A percentile compares a stretch with the other conserved stretches of the same genome.
phyloP scores from a whole-genome alignment of 2,797 vertebrate species.

The Sus cebifrons region DNA sequence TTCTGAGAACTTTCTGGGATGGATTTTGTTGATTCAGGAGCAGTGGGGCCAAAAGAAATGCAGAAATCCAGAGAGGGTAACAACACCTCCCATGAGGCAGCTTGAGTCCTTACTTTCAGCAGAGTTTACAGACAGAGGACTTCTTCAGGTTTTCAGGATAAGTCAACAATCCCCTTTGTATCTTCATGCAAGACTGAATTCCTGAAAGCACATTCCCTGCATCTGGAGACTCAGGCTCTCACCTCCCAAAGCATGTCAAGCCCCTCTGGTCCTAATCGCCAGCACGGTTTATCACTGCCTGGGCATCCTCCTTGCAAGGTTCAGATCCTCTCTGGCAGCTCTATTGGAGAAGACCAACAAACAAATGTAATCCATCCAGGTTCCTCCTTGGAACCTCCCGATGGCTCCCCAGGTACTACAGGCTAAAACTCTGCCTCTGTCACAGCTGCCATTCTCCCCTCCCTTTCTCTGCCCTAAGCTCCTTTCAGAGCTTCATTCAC shows the following conservation, averaged over 20 bases:
- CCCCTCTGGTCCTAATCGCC: not conserved
- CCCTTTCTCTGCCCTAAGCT: not conserved
- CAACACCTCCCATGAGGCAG: no score
- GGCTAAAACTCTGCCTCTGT: not conserved
- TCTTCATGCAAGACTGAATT: not conserved
- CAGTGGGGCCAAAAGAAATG: not conserved
- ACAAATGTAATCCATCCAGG: not conserved
- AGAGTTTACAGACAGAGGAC: not conserved
- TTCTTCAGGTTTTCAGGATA: not conserved
- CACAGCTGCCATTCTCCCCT: accelerated
- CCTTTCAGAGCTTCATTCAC: no score
- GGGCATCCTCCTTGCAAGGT: accelerated
- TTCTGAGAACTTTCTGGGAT: not conserved
- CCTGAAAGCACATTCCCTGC: accelerated
- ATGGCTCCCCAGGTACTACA: not conserved
- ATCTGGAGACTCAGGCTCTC: not conserved
- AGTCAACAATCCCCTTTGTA: not conserved
- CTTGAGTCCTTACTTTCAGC: not conserved
- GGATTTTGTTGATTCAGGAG: not conserved
- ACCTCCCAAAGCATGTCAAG: not conserved
- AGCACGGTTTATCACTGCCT: not conserved
- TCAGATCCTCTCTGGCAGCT: not conserved
- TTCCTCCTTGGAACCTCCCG: not conserved
- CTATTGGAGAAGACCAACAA: not conserved
- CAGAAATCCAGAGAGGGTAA: not conserved